phyloP scores from a whole-genome alignment of 2,113 vertebrate species.

The Syngnathoides biaculeatus region DNA sequence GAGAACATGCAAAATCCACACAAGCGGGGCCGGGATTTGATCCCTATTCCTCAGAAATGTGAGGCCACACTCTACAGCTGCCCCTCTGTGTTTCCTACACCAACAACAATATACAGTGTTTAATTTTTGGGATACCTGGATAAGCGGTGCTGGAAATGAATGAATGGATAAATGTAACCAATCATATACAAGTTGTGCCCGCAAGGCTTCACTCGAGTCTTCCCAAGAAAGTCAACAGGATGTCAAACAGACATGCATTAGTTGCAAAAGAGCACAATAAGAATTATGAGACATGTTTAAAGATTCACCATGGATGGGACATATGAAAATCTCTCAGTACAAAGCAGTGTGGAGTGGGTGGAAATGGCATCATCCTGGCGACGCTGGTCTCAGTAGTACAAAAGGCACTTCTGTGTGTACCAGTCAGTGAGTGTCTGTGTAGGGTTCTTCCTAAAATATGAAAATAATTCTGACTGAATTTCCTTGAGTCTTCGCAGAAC shows the following conservation, averaged over 20 bases:
- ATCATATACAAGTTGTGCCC: not conserved
- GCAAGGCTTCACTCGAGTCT: not conserved
- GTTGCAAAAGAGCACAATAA: no score
- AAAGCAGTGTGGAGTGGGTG: conserved; percentile 45
- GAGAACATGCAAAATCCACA: no score
- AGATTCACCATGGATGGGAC: not conserved
- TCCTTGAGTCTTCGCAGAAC: conserved; percentile 32
- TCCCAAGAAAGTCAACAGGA: not conserved
- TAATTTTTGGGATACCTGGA: no score
- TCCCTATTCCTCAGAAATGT: no score
- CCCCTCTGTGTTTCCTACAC: no score
- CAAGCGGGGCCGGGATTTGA: no score
- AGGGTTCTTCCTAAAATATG: conserved; percentile 63
- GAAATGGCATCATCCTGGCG: conserved; percentile 48
- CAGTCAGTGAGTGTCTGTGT: conserved; percentile 32
- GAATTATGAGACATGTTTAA: not conserved
- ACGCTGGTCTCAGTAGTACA: conserved; percentile 40
- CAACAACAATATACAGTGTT: no score
- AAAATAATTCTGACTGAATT: conserved; percentile 58
- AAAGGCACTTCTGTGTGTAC: conserved; percentile 46
- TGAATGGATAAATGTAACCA: no score
- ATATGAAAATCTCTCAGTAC: conserved; percentile 6
- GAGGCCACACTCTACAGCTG: no score
- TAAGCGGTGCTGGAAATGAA: no score
- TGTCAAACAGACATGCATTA: not conserved